Evolutionary conservation across 2,888 invertebrate species (phyloP), one percentile per base, ranked within the genome.

Genomic region (Abscondita cerata): DNA sequence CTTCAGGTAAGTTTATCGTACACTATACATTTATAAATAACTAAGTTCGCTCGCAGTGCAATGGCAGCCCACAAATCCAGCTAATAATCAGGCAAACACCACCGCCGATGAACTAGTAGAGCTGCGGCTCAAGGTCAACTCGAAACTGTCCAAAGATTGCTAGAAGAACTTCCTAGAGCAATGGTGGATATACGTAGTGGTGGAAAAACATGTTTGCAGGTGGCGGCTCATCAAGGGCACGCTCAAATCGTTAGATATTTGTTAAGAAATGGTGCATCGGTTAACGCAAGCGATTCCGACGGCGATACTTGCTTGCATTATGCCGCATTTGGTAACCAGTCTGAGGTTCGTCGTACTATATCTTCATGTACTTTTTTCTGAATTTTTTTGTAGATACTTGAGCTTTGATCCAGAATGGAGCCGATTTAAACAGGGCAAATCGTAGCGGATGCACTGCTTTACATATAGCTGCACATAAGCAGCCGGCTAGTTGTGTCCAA

Each of bases 391-490:
- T 58, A 80, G 81, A 77, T 81, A 6, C 88, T 93, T 84, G 88
- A 90, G 59, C 79, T 90, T 80, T 94, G 31, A 79, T 94, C 11
- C 82, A 90, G 64, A 84, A 85, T 62, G 87, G 89, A 33, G 90
- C 91, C 2, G 81, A 87, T 66, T 87, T 93, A 18, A 90, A 95
- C 78, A 87, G 90, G 20, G 83, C 91, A 3, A 95, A 95, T 80
- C 88, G 89, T 61, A 90, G 91, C 52, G 88, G 88, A 65, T 94
- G 93, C 75, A 91, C 92, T 41, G 89, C 93, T 0, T 81, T 95
- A 16, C 94, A 95, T 75, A 92, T 95, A 52, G 92, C 93, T 11
- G 93, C 93, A 8, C 93, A 93, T 78, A 94, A 94, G 75, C 92
- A 93, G 75, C 91, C 92, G 68, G 84, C 88, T 0, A 86, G 87